These are phyloP conservation scores for Lynx canadensis DNA, from an alignment of 2,113 vertebrate species.

Conservation along the genomic window DNA sequence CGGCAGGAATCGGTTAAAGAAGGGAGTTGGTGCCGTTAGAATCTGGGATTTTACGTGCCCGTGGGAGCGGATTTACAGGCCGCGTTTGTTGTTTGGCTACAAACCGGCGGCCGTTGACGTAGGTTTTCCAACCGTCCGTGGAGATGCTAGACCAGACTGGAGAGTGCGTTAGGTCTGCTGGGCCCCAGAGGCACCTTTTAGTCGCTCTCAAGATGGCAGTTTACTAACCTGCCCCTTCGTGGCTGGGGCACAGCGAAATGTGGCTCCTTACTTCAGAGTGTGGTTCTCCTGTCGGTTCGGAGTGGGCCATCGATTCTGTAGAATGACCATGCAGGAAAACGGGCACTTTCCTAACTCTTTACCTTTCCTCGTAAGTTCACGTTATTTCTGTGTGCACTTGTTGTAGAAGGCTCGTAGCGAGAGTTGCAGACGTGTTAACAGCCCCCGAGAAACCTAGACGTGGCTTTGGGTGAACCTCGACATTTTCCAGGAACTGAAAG, in stretches of 20 bases:
- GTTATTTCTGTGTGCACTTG: not conserved
- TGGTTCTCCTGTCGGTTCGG: rapidly evolving
- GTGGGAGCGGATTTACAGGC: not conserved
- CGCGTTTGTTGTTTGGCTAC: not conserved
- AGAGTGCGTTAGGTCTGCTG: not conserved
- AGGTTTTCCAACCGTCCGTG: not conserved
- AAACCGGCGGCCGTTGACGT: rapidly evolving
- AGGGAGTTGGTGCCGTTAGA: not conserved
- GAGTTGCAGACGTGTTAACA: rapidly evolving
- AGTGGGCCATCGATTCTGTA: rapidly evolving
- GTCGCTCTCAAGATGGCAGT: not conserved
- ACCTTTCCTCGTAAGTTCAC: not conserved
- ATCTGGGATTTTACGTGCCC: not conserved
- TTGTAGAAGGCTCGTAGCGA: not conserved
- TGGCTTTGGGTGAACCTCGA: not conserved
- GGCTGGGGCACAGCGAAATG: not conserved
- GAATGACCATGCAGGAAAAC: not conserved
- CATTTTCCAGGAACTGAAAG: not conserved
- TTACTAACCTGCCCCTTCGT: not conserved
- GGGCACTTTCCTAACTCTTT: not conserved
- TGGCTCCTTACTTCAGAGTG: too few species aligned
- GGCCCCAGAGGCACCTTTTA: not conserved
- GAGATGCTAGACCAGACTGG: not conserved
- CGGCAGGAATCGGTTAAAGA: not conserved
- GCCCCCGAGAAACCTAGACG: not conserved